A percentile compares a stretch with the other conserved stretches of the same genome.
Conservation (phyloP, 2,797 vertebrate genomes). For the Dicrostonyx torquatus region DNA sequence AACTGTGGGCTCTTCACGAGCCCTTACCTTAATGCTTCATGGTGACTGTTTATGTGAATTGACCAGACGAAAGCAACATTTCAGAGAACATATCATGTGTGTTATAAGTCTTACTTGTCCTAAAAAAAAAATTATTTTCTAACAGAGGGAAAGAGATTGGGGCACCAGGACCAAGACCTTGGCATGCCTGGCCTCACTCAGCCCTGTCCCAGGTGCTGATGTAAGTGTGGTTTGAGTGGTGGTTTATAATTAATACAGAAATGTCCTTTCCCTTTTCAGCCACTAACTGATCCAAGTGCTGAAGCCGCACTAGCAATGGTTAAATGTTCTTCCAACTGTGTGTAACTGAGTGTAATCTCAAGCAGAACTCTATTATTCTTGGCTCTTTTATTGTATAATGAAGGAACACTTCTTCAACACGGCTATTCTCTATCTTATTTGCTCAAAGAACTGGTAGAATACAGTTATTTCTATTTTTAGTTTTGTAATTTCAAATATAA, state of each 20-base stretch:
- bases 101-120: neutral
- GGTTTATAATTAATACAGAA: neutral
- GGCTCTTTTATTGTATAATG: neutral
- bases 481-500: neutral
- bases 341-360: constrained; percentile 23
- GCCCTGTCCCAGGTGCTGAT: neutral
- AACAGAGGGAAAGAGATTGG: neutral
- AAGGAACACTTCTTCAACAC: neutral
- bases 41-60: neutral
- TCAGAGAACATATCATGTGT: neutral
- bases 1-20: neutral
- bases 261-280: neutral
- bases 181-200: neutral
- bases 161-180: neutral
- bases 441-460: neutral
- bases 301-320: neutral
- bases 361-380: constrained; percentile 11
- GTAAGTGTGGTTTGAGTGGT: neutral
- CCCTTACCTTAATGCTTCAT: neutral
- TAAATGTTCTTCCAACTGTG: constrained; percentile 37
- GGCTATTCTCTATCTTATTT: neutral
- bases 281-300: neutral
- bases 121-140: neutral
- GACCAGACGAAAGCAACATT: neutral
- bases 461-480: constrained; percentile 37